Percentiles rank a stretch among this genome's conserved stretches.
Conservation (phyloP, 2,888 invertebrate species). For the Ennomos fuscantarius region DNA sequence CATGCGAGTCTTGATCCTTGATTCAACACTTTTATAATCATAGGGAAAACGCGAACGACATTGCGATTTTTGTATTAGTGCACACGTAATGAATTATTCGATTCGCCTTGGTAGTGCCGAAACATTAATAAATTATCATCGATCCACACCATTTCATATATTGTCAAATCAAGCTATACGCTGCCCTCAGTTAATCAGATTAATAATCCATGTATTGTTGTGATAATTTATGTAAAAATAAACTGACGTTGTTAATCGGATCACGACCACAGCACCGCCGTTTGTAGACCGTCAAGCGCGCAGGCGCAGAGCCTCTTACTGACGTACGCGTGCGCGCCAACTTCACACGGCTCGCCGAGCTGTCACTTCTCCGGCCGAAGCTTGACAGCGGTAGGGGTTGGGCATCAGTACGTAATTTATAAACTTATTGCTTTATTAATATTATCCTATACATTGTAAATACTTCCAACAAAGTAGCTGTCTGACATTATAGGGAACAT, state of each 20-base stretch:
- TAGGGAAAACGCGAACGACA: constrained; percentile 30
- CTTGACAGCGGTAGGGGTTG: constrained; percentile 31
- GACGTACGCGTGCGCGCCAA: constrained; percentile 77
- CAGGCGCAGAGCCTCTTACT: constrained; percentile 83
- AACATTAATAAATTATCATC: constrained; percentile 26
- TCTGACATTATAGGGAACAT: no score
- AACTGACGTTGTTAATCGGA: constrained; percentile 85
- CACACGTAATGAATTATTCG: constrained; percentile 50
- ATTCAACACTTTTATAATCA: constrained; percentile 14
- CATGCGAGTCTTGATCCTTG: constrained; percentile 53
- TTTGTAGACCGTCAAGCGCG: constrained; percentile 81
- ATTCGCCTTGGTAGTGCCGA: constrained; percentile 37
- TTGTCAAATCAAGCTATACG: constrained; percentile 66
- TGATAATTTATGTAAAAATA: constrained; percentile 58
- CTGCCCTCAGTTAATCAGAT: constrained; percentile 39
- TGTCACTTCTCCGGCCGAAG: constrained; percentile 47
- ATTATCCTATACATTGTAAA: no score
- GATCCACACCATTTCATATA: constrained; percentile 17
- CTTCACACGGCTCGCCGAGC: constrained; percentile 66
- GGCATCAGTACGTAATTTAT: not conserved
- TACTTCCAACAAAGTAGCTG: no score
- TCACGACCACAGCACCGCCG: constrained; percentile 84
- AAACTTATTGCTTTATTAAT: not conserved
- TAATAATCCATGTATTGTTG: constrained; percentile 44
- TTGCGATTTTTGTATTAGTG: constrained; percentile 48